Evolutionary conservation across 2,797 vertebrate genomes (phyloP), one percentile per base, ranked within the genome.

Genomic region (Loriculus beryllinus): DNA sequence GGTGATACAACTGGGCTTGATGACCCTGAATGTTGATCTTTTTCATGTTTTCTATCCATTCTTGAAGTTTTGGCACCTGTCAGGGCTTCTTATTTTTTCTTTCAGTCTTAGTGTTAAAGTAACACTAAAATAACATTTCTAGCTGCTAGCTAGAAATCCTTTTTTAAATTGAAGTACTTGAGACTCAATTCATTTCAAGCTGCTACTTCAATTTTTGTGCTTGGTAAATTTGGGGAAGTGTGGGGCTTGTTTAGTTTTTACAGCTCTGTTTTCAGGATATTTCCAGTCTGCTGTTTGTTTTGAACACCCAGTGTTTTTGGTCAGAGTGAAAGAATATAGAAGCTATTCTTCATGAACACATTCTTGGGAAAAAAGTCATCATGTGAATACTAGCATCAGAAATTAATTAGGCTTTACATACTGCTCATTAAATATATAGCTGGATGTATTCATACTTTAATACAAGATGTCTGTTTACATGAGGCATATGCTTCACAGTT

Each of bases 401-500:
- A 93, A 89, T 81, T n/a, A 93, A 81, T 37, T 70, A 56, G 40
- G 57, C 80, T 94, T 93, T 74, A n/a, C 59, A n/a, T 68, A 72
- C 40, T 48, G 63, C 57, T 92, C 2, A 0, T 56, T 77, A 91
- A 92, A 85, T 91, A n/a, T 39, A 82, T 70, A 69, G 76, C 90
- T 74, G 67, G 17, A 12, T 83, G 51, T 69, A 52, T 52, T 86
- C 69, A 33, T 54, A 5, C 62, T 90, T 75, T 3, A 78, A 47
- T 65, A 25, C 51, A 90, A 72, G 54, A 79, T 76, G 37, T 63
- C 84, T 83, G 59, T 91, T 96, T 92, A 86, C 80, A 47, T 56
- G 47, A 91, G 82, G 35, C 89, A 91, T 92, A 85, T 81, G 89
- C 80, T 67, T 94, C 76, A n/a, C 67, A 71, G 90, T 86, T 93